Conservation (phyloP, 2,888 invertebrate species). For the Eilema caniola region DNA sequence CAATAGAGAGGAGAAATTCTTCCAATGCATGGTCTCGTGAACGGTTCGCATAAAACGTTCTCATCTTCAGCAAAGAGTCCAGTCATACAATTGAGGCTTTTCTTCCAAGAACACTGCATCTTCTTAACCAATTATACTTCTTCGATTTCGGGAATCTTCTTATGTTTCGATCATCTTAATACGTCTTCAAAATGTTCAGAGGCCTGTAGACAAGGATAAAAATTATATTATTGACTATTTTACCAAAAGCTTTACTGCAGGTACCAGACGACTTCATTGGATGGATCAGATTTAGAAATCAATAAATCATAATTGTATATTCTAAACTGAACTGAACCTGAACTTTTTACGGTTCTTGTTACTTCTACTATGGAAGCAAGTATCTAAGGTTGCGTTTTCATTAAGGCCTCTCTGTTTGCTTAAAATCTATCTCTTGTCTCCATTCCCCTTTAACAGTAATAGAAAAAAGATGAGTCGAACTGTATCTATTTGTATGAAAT, state of each 20-base stretch:
- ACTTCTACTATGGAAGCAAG: neutral
- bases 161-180: conserved; percentile 42
- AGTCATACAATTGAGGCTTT: conserved; percentile 66
- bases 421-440: neutral
- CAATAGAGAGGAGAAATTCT: conserved; percentile 73
- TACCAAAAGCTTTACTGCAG: neutral
- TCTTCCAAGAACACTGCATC: conserved; percentile 65
- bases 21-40: conserved; percentile 67
- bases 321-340: neutral
- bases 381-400: neutral
- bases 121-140: conserved; percentile 44
- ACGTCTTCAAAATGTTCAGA: conserved; percentile 32
- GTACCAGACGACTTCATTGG: neutral
- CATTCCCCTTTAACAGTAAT: neutral
- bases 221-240: conserved; percentile 17
- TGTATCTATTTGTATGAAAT: neutral
- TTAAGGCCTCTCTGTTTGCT: neutral
- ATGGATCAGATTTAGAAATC: neutral
- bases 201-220: conserved; percentile 47
- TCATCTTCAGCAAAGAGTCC: conserved; percentile 63
- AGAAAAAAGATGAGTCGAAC: neutral
- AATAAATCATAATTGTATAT: neutral
- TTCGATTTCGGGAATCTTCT: conserved; percentile 17
- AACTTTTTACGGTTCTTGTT: neutral
- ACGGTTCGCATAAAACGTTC: conserved; percentile 65